Evolutionary conservation across 2,888 invertebrate genomes (phyloP), one percentile per base, ranked within the genome.

Genomic region (Hecatera dysodea): DNA sequence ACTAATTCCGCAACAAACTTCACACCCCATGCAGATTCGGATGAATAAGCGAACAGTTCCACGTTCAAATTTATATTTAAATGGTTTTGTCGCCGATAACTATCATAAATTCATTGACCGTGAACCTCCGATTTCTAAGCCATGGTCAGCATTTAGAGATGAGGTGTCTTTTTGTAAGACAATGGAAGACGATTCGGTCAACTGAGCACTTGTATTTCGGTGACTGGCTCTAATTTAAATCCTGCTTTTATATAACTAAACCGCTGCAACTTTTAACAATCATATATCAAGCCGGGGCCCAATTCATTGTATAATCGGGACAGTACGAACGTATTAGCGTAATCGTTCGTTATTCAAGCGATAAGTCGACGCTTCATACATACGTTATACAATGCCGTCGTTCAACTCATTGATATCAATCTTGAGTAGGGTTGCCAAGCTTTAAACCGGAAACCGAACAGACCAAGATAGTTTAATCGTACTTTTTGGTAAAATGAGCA

Each of bases 361-460:
- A 82, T 78, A 85, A 79, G 70, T 72, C 66, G 78, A 78, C 75
- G 71, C 72, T 59, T 77, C 78, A 67, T 75, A 44, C 79, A 72
- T 75, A 67, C 62, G 61, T 68, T 80, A 72, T 70, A 78, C 81
- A 83, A 83, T 71, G 70, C 80, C 75, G 75, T 78, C 81, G 79
- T 82, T 86, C 80, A 83, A 72, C 77, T 75, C 69, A 80, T 81
- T 84, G 80, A 86, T 86, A 80, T 78, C 61, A 85, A 84, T 86
- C 86, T 83, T 71, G 57, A 61, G 33, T 17, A 36, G 56, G 56
- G 56, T 36, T 36, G 36, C 36, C 56, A 36, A 12, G 36, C 22
- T 36, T 56, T 36, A 36, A 15, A 36, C 33, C 22, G 56, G 36
- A 22, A 36, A 56, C 36, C 36, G 36, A 56, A 36, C 22, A 36